phyloP scores from a whole-genome alignment of 2,797 vertebrate genomes.

The Eutrigla gurnardus region DNA sequence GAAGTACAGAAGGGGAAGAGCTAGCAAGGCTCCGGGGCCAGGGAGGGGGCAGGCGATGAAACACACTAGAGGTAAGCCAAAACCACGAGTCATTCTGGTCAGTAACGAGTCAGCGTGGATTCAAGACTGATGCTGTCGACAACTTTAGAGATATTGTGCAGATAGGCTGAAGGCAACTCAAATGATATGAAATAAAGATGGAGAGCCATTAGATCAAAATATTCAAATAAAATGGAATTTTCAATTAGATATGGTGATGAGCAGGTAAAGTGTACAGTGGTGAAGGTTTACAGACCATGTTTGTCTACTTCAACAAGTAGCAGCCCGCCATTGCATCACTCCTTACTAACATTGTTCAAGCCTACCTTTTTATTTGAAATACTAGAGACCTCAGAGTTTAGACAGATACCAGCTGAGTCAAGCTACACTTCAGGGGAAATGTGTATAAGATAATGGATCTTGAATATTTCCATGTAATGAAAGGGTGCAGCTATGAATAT shows the following conservation, averaged over 20 bases:
- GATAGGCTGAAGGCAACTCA: not conserved
- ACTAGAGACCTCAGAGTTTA: not conserved
- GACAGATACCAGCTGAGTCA: not conserved
- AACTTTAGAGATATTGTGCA: not conserved
- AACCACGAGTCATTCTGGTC: slow-evolving; percentile 61
- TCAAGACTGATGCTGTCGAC: not conserved
- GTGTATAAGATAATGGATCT: not conserved
- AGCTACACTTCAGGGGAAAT: not conserved
- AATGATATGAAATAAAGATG: slow-evolving; percentile 2
- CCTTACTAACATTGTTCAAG: slow-evolving; percentile 3
- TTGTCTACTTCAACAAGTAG: slow-evolving; percentile 6
- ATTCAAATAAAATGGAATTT: not conserved
- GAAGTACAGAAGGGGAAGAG: slow-evolving; percentile 13
- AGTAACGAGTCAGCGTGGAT: slow-evolving; percentile 9
- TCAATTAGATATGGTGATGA: slow-evolving; percentile 2
- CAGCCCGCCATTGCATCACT: not conserved
- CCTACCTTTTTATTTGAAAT: not conserved
- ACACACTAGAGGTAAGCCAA: slow-evolving; percentile 53
- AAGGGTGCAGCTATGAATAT: slow-evolving; percentile 5
- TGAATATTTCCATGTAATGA: slow-evolving; percentile 4
- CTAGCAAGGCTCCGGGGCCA: slow-evolving; percentile 8
- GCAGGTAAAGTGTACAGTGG: not conserved
- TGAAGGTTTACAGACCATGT: not conserved
- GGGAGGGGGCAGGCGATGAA: slow-evolving; percentile 36
- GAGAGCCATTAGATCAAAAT: not conserved